Evolutionary conservation across 2,888 invertebrate species (phyloP).

Genomic region (Drosophila acutilabella): DNA sequence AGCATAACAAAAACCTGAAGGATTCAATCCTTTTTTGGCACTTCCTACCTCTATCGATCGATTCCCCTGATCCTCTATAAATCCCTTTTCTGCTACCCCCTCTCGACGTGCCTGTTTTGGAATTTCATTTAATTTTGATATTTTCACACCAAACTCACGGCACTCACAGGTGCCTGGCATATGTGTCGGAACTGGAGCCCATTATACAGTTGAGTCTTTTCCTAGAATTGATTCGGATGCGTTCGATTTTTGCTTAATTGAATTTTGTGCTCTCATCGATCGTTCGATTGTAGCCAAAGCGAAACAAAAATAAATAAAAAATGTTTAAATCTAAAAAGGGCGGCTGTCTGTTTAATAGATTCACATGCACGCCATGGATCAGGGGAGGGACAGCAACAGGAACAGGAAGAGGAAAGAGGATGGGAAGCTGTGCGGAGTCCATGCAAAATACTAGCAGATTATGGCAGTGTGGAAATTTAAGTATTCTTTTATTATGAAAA

Average conservation of each 20-base stretch:
- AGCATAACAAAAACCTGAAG: constrained; percentile 62
- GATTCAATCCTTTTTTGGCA: constrained; percentile 58
- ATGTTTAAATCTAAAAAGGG: not conserved
- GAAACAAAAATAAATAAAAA: no score
- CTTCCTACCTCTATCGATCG: constrained; percentile 39
- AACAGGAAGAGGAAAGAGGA: not conserved
- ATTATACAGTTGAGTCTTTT: constrained; percentile 48
- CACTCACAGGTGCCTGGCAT: constrained; percentile 59
- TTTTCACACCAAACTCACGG: constrained; percentile 61
- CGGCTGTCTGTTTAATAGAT: constrained; percentile 69
- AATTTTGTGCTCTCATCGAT: constrained; percentile 54
- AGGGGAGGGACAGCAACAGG: not conserved
- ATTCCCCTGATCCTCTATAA: no score
- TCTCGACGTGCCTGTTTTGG: constrained; percentile 41
- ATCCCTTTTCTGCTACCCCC: constrained; percentile 13
- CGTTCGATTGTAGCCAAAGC: constrained; percentile 22
- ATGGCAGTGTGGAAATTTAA: no score
- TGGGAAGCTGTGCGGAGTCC: not conserved
- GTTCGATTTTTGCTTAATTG: constrained; percentile 77
- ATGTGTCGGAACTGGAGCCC: constrained; percentile 10
- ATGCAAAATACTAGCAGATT: not conserved
- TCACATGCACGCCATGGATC: constrained; percentile 66
- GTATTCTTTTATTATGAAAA: no score
- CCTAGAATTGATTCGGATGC: constrained; percentile 70
- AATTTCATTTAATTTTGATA: constrained; percentile 43